A percentile compares a stretch with the other conserved stretches of the same genome.
phyloP scores from a whole-genome alignment of 1,140 invertebrate species.

The Hydropsyche tenuis region DNA sequence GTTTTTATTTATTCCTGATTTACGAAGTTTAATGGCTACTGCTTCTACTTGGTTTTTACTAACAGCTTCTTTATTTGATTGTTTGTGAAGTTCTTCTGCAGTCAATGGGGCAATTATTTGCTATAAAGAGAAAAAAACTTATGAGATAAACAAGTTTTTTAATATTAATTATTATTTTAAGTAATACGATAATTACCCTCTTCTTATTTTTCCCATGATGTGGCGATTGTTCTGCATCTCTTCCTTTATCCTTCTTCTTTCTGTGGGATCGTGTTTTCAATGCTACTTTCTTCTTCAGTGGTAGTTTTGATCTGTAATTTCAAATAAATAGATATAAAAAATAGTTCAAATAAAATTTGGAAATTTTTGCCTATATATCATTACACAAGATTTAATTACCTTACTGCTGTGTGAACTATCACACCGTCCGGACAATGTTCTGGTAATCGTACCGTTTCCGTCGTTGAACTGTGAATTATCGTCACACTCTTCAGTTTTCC shows the following conservation, averaged over 20 bases:
- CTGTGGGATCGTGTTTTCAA: conserved; percentile 66
- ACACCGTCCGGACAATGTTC: conserved; percentile 74
- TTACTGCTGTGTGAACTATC: conserved; percentile 74
- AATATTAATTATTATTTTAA: conserved; percentile 6
- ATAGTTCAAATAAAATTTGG: too few species aligned
- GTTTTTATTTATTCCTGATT: conserved; percentile 44
- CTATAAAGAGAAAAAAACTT: conserved; percentile 35
- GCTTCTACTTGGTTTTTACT: conserved; percentile 44
- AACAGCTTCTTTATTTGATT: conserved; percentile 28
- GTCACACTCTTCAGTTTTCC: conserved; percentile 82
- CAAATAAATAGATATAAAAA: not conserved
- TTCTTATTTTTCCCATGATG: conserved; percentile 60
- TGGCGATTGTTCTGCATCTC: conserved; percentile 53
- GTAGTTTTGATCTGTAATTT: conserved; percentile 69
- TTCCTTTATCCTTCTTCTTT: conserved; percentile 60
- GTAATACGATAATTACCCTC: conserved; percentile 53
- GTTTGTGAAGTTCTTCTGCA: conserved; percentile 40
- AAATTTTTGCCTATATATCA: not conserved
- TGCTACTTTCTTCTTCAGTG: conserved; percentile 75
- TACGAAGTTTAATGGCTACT: conserved; percentile 46
- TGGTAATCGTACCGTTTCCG: conserved; percentile 81
- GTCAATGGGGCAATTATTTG: conserved; percentile 21
- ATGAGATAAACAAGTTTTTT: not conserved
- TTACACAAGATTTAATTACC: conserved; percentile 53
- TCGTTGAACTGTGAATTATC: conserved; percentile 85